A percentile compares a stretch with the other conserved stretches of the same genome.
Evolutionary conservation across 2,888 invertebrate species (phyloP).

Genomic region (Lagria hirta): DNA sequence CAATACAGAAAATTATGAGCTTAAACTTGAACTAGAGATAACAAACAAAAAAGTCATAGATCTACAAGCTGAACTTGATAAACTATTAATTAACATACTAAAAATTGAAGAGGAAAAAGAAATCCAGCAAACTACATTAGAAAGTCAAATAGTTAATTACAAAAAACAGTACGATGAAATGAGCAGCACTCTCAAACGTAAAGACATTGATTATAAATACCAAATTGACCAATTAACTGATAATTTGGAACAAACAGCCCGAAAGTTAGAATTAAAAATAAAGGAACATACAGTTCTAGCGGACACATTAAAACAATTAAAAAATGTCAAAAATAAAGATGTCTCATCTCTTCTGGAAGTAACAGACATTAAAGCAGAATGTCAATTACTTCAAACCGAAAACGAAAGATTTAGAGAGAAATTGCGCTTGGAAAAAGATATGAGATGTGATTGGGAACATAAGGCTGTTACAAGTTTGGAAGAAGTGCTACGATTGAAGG

Average conservation of each 20-base stretch:
- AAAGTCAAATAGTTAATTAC: conserved; percentile 42
- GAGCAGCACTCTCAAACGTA: conserved; percentile 47
- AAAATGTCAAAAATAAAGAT: conserved; percentile 50
- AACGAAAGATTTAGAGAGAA: conserved; percentile 55
- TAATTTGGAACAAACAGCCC: conserved; percentile 50
- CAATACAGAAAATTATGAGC: conserved; percentile 59
- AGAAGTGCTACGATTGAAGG: conserved; percentile 59
- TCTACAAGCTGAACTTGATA: conserved; percentile 50
- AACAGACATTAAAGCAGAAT: conserved; percentile 62
- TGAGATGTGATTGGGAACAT: conserved; percentile 54
- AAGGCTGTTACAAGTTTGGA: conserved; percentile 53
- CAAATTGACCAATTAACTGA: conserved; percentile 56
- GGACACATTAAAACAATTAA: conserved; percentile 54
- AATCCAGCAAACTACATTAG: conserved; percentile 48
- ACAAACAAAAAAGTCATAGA: conserved; percentile 49
- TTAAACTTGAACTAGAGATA: conserved; percentile 52
- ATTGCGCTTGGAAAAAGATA: conserved; percentile 53
- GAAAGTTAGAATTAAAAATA: conserved; percentile 47
- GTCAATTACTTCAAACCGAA: conserved; percentile 59
- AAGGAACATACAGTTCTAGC: conserved; percentile 55
- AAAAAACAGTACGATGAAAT: conserved; percentile 49
- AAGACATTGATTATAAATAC: conserved; percentile 59
- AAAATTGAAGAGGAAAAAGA: conserved; percentile 53
- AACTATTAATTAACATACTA: conserved; percentile 48
- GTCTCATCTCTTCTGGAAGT: conserved; percentile 55